Conservation (phyloP, 2,797 vertebrate genomes). For the Brachyalestes nurse region DNA sequence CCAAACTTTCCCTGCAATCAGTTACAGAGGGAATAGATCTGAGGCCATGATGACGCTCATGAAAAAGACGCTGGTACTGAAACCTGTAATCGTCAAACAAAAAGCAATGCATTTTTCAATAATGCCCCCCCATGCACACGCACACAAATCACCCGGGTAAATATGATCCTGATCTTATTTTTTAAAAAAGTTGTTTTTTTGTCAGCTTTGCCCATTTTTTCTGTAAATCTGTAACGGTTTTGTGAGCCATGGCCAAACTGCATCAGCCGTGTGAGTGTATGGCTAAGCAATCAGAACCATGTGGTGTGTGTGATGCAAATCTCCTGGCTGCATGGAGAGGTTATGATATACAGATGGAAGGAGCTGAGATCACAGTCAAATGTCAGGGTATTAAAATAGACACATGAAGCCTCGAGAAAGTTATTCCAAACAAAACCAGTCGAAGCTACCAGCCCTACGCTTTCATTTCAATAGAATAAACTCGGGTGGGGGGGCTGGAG, state of each 20-base stretch:
- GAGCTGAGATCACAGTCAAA: slow-evolving; percentile 32
- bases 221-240: slow-evolving; percentile 25
- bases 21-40: slow-evolving; percentile 13
- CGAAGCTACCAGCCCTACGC: slow-evolving; percentile 28
- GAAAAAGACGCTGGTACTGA: neutral
- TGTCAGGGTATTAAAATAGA: slow-evolving; percentile 40
- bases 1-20: slow-evolving; percentile 28
- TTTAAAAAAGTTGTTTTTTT: neutral
- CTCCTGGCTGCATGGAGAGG: slow-evolving; percentile 3
- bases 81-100: slow-evolving; percentile 19
- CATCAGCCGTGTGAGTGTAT: neutral
- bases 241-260: slow-evolving; percentile 3
- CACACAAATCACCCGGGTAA: neutral
- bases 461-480: slow-evolving; percentile 25
- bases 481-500: too few relatives aligned
- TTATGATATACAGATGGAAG: slow-evolving; percentile 39
- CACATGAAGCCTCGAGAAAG: slow-evolving; percentile 26
- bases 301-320: slow-evolving; percentile 36
- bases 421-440: slow-evolving; percentile 35
- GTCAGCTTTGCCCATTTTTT: slow-evolving; percentile 28
- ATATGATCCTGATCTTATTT: slow-evolving; percentile 20
- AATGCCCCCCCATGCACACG: neutral
- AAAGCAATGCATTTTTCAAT: slow-evolving; percentile 30
- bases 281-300: slow-evolving; percentile 42
- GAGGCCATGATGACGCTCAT: slow-evolving; percentile 23